Evolutionary conservation across 2,113 vertebrate genomes (phyloP).

Genomic region (Scomber colias): DNA sequence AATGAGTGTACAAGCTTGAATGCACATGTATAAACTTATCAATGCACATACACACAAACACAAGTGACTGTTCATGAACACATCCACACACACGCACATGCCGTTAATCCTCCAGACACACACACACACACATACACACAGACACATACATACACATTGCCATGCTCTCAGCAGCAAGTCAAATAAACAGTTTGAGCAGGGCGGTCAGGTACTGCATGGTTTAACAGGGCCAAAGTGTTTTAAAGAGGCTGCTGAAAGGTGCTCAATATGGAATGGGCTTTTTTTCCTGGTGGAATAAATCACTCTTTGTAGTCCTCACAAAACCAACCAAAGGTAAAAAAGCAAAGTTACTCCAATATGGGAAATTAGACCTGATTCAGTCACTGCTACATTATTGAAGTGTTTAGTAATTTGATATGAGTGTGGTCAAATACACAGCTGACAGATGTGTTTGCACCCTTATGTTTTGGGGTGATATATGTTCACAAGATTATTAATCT

Average conservation of each 20-base stretch:
- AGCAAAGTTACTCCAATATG: neutral
- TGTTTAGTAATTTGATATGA: neutral
- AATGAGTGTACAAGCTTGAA: constrained; percentile 57
- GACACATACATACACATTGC: constrained; percentile 45
- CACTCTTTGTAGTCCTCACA: constrained; percentile 38
- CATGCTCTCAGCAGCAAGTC: constrained; percentile 65
- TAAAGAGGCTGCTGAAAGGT: constrained; percentile 79
- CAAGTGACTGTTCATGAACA: constrained; percentile 28
- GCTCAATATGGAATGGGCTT: constrained; percentile 41
- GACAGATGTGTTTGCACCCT: neutral
- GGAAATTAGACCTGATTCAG: neutral
- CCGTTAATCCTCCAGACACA: neutral
- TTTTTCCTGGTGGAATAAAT: constrained; percentile 48
- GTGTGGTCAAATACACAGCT: neutral
- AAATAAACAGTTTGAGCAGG: constrained; percentile 78
- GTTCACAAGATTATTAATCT: no score
- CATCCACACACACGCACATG: neutral
- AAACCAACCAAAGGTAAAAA: constrained; percentile 16
- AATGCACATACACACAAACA: constrained; percentile 32
- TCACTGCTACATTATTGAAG: neutral
- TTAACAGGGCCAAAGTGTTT: constrained; percentile 79
- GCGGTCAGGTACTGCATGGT: constrained; percentile 69
- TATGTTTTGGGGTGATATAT: no score
- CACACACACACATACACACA: constrained; percentile 13
- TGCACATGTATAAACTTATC: constrained; percentile 57